Evolutionary conservation across 2,888 invertebrate species (phyloP).

Genomic region (Pachydiplax longipennis): DNA sequence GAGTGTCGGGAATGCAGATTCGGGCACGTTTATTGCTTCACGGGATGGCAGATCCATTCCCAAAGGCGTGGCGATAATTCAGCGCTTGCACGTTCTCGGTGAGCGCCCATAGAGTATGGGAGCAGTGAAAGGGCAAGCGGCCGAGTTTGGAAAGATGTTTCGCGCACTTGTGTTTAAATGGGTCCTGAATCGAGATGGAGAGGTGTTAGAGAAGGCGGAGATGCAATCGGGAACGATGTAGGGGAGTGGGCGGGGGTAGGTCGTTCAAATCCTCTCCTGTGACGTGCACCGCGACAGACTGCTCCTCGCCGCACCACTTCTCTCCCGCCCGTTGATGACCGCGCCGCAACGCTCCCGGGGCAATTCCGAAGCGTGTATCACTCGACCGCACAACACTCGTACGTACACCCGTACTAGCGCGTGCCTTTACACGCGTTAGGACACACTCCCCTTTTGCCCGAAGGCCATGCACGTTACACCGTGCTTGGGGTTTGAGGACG

Average conservation of each 20-base stretch:
- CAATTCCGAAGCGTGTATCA: slow-evolving; percentile 44
- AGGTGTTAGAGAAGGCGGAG: background rate
- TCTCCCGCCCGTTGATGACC: slow-evolving; percentile 13
- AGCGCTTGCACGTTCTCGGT: background rate
- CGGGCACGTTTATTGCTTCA: slow-evolving; percentile 28
- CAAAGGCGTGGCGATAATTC: background rate
- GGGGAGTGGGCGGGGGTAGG: background rate
- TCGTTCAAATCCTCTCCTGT: background rate
- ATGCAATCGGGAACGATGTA: background rate
- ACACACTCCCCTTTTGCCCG: slow-evolving; percentile 32
- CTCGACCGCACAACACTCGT: slow-evolving; percentile 43
- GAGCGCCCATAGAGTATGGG: background rate
- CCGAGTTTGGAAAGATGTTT: background rate
- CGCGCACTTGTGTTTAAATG: background rate
- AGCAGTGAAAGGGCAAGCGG: background rate
- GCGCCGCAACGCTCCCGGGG: slow-evolving; percentile 39
- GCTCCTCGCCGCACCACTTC: background rate
- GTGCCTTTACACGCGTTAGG: slow-evolving; percentile 45
- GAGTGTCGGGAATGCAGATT: slow-evolving; percentile 1
- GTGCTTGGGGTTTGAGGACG: slow-evolving; percentile 45
- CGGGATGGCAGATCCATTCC: background rate
- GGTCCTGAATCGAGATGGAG: background rate
- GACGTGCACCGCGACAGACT: slow-evolving; percentile 18
- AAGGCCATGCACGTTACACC: slow-evolving; percentile 36
- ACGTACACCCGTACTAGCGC: slow-evolving; percentile 44